Evolutionary conservation across 1,140 invertebrate genomes (phyloP).

Genomic region (Plodia interpunctella): DNA sequence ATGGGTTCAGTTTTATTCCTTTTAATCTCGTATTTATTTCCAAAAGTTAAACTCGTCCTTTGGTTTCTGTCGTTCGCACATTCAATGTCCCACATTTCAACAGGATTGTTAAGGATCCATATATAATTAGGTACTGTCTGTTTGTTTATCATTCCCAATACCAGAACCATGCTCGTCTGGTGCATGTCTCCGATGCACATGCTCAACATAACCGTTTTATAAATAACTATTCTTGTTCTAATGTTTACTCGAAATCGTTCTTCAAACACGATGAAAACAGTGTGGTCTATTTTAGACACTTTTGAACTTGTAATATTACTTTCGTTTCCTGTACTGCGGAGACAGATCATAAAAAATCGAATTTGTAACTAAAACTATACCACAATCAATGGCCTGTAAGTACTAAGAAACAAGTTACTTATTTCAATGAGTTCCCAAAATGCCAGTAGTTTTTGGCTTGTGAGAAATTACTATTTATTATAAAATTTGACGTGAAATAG

Average conservation of each 20-base stretch:
- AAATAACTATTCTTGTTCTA: conserved; percentile 15
- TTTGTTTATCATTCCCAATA: conserved; percentile 27
- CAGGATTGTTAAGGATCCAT: conserved; percentile 4
- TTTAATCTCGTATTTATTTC: too few species aligned
- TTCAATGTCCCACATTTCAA: conserved; percentile 8
- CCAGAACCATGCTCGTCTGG: conserved; percentile 23
- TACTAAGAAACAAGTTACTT: too few species aligned
- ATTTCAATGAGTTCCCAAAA: too few species aligned
- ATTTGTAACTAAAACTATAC: too few species aligned
- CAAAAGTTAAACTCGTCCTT: not conserved
- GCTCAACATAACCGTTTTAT: conserved; percentile 17
- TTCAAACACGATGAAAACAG: not conserved
- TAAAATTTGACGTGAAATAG: too few species aligned
- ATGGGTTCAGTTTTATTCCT: too few species aligned
- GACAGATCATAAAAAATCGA: too few species aligned
- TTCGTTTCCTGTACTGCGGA: too few species aligned
- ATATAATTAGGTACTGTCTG: conserved; percentile 28
- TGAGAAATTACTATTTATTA: too few species aligned
- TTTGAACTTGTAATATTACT: too few species aligned
- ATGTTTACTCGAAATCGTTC: not conserved
- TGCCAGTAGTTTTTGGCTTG: too few species aligned
- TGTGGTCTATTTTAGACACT: not conserved
- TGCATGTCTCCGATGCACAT: conserved; percentile 23
- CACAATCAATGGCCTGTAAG: too few species aligned
- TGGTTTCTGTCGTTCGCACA: conserved; percentile 4